These are phyloP conservation scores for Panorpa germanica DNA, from an alignment of 2,888 invertebrate genomes.

Conservation along the genomic window DNA sequence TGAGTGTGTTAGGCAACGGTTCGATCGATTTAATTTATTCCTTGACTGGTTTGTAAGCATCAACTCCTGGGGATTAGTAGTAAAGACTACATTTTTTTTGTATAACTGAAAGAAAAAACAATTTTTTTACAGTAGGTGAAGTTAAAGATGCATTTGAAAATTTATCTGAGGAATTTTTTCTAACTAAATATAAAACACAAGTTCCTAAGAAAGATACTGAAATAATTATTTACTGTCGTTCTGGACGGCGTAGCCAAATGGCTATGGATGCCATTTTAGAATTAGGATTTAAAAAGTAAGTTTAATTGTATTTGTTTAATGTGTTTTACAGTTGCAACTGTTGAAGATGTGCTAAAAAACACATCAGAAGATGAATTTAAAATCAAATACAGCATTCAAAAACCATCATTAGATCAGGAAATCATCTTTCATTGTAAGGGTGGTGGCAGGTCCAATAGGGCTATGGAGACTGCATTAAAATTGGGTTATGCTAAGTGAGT, in stretches of 20 bases:
- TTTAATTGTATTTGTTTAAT: not conserved
- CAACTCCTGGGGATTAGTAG: no score
- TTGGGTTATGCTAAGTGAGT: no score
- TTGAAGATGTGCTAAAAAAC: conserved; percentile 25
- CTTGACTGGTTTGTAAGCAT: no score
- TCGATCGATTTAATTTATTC: no score
- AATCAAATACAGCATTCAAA: conserved; percentile 31
- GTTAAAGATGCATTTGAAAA: conserved; percentile 25
- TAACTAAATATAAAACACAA: no score
- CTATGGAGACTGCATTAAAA: conserved; percentile 37
- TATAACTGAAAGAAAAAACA: no score
- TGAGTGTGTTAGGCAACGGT: no score
- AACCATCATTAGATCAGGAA: conserved; percentile 35
- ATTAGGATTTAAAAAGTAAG: conserved; percentile 10
- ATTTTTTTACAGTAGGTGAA: conserved; percentile 29
- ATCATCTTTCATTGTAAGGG: conserved; percentile 51
- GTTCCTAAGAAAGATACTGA: no score
- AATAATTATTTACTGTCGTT: conserved; percentile 9
- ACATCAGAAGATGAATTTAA: conserved; percentile 33
- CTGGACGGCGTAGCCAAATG: conserved; percentile 9
- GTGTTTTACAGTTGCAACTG: conserved; percentile 28
- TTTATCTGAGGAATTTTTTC: no score
- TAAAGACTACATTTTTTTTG: no score
- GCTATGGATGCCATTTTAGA: conserved; percentile 6
- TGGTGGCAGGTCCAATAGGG: conserved; percentile 42